Evolutionary conservation across 2,888 invertebrate genomes (phyloP), one percentile per base, ranked within the genome.

Genomic region (Cheilosia scutellata): DNA sequence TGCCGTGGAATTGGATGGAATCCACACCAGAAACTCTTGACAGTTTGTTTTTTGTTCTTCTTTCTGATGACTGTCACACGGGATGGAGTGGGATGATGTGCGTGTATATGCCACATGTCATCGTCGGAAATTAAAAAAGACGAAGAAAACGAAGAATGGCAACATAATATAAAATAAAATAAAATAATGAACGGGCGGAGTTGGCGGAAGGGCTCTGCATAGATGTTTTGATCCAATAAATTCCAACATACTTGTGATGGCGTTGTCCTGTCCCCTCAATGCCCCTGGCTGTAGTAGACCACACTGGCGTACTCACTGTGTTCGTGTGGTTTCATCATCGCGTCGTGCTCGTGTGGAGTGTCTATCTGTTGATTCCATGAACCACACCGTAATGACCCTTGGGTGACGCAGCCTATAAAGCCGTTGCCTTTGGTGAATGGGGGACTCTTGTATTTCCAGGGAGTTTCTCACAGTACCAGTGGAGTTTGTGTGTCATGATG

Each of bases 151-250:
- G 37, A 71, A 57, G 62, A 66, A 79, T 66, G 77, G 58, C 70
- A 65, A 75, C 62, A 68, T 40, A 20, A 20, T 5, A 53, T 29
- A 31, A 53, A 27, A 6, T 13, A 31, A 53, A 27, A 6, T 13
- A 49, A 74, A 57, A 58, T 55, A 70, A 60, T 20, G 57, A 70
- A 72, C 44, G 44, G 60, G 20, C 13, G 40, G 27, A 53, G 47
- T 20, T 47, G 16, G 6, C 37, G 20, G 29, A 71, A 42, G 27
- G 16, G 66, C n/a, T 33, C 11, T 44, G 42, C 20, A 55, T 70
- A 58, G 78, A 78, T 78, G 72, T 72, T 72, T 72, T 65, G 78
- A 79, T 79, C 78, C 78, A 79, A 79, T 79, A 79, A 79, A 79
- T 79, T 79, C 72, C 78, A 71, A 40, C 65, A 51, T 25, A 78